A percentile compares a stretch with the other conserved stretches of the same genome.
These are phyloP conservation scores for Tenebrio molitor DNA, from an alignment of 1,140 invertebrate genomes.

Conservation along the genomic window DNA sequence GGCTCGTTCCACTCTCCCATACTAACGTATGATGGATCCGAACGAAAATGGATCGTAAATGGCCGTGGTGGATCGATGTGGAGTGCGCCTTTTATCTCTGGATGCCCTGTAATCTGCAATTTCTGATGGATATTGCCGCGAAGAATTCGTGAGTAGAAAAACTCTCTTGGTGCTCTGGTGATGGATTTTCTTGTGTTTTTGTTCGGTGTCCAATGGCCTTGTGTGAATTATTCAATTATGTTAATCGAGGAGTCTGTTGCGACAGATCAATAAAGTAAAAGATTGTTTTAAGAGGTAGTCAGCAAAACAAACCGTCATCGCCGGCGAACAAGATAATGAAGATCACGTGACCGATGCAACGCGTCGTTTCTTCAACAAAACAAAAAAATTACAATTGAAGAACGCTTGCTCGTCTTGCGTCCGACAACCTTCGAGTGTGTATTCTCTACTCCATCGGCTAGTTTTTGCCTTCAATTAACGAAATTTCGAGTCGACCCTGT, in stretches of 20 bases:
- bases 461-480: too few species aligned
- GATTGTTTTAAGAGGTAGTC: conserved; percentile 19
- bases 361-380: not conserved
- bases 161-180: not conserved
- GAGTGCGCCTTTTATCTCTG: too few species aligned
- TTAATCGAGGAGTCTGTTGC: conserved; percentile 22
- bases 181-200: conserved; percentile 4
- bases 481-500: too few species aligned
- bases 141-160: too few species aligned
- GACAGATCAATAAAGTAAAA: conserved; percentile 32
- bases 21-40: too few species aligned
- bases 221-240: conserved; percentile 24
- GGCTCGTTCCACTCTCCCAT: too few species aligned
- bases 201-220: not conserved
- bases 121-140: too few species aligned
- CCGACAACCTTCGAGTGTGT: too few species aligned
- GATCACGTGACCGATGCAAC: conserved; percentile 6
- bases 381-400: not conserved
- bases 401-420: not conserved
- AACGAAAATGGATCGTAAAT: too few species aligned
- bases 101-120: too few species aligned
- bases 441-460: too few species aligned
- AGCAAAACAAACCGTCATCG: conserved; percentile 23
- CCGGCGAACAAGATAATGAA: conserved; percentile 4
- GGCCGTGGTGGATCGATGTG: too few species aligned